Evolutionary conservation across 2,797 vertebrate genomes (phyloP).

Genomic region (Mionectes olivaceus): DNA sequence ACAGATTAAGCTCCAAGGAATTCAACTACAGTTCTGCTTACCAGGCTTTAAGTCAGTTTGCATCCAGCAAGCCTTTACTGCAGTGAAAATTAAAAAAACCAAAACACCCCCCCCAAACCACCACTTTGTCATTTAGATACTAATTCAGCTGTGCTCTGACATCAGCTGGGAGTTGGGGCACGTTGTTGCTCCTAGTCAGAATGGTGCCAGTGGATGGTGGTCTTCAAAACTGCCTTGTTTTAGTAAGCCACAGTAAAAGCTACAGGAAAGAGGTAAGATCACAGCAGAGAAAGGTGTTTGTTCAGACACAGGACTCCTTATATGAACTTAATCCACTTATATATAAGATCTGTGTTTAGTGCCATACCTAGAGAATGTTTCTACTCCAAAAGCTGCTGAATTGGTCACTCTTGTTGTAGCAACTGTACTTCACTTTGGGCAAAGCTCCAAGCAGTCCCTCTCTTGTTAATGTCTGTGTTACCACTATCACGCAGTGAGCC

Average conservation of each 20-base stretch:
- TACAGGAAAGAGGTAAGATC: background rate
- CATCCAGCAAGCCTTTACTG: background rate
- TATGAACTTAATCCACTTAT: background rate
- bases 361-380: background rate
- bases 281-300: background rate
- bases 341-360: background rate
- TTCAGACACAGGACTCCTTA: background rate
- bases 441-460: background rate
- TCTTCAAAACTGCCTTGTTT: background rate
- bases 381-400: background rate
- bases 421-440: background rate
- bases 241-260: background rate
- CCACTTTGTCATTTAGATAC: background rate
- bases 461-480: background rate
- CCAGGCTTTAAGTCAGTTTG: background rate
- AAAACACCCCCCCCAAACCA: background rate
- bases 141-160: background rate
- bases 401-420: background rate
- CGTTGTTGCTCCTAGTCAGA: background rate
- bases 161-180: background rate
- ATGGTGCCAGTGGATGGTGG: background rate
- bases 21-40: background rate
- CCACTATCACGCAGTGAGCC: too few species aligned
- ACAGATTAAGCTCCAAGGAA: background rate
- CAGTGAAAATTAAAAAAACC: background rate